phyloP scores from a whole-genome alignment of 2,888 invertebrate species.

The Atherix ibis region DNA sequence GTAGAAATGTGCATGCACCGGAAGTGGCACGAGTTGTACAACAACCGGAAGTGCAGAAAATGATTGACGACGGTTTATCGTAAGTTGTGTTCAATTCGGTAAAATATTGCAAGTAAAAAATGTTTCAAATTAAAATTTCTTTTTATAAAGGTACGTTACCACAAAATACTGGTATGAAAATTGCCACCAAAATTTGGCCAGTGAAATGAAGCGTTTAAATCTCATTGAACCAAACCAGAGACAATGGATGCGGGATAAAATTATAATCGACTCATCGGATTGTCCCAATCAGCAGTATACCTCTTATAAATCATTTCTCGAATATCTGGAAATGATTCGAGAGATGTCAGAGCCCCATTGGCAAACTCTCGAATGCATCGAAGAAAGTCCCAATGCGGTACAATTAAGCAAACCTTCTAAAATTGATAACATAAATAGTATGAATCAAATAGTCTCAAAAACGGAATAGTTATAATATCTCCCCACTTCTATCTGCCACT shows the following conservation, averaged over 20 bases:
- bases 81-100: slow-evolving; percentile 30
- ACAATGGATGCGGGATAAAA: slow-evolving; percentile 52
- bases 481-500: too few species aligned
- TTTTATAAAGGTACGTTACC: slow-evolving; percentile 46
- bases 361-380: slow-evolving; percentile 15
- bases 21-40: slow-evolving; percentile 54
- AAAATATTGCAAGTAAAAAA: too few species aligned
- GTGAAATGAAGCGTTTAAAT: slow-evolving; percentile 53
- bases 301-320: slow-evolving; percentile 20
- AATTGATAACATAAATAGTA: too few species aligned
- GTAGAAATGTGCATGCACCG: slow-evolving; percentile 53
- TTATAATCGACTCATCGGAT: slow-evolving; percentile 22
- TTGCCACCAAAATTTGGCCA: slow-evolving; percentile 53
- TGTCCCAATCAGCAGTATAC: slow-evolving; percentile 22
- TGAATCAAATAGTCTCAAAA: too few species aligned
- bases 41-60: slow-evolving; percentile 51
- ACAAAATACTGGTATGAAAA: slow-evolving; percentile 63
- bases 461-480: too few species aligned
- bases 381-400: slow-evolving; percentile 12
- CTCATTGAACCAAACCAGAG: slow-evolving; percentile 54
- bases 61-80: slow-evolving; percentile 69
- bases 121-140: slow-evolving; percentile 9
- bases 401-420: too few species aligned
- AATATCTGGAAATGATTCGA: slow-evolving; percentile 22
- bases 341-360: slow-evolving; percentile 22